Evolutionary conservation across 2,797 vertebrate species (phyloP).

Genomic region (Gobio occitaniae): DNA sequence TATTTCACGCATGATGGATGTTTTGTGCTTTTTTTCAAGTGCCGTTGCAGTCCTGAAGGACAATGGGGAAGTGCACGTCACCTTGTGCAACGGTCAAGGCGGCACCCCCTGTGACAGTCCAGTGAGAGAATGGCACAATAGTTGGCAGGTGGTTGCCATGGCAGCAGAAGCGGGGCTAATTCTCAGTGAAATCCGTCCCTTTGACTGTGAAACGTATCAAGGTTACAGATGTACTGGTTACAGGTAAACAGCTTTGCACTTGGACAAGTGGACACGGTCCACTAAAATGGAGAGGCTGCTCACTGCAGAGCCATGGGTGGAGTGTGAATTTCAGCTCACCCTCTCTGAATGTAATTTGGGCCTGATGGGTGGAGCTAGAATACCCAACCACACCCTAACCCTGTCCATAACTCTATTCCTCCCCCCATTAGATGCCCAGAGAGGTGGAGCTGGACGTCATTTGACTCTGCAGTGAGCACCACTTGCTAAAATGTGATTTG

Average conservation of each 20-base stretch:
- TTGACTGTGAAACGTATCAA: slow-evolving; percentile 76
- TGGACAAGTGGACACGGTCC: background rate
- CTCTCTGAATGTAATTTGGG: too few species aligned
- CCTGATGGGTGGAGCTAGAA: too few species aligned
- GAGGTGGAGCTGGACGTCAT: too few species aligned
- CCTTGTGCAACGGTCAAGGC: slow-evolving; percentile 94
- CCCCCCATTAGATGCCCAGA: too few species aligned
- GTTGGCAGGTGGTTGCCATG: slow-evolving; percentile 94
- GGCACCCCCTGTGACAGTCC: slow-evolving; percentile 90
- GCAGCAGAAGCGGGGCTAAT: slow-evolving; percentile 88
- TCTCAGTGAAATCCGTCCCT: slow-evolving; percentile 82
- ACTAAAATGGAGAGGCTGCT: too few species aligned
- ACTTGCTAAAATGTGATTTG: background rate
- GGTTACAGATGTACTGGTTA: slow-evolving; percentile 93
- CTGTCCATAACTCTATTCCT: too few species aligned
- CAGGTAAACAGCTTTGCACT: slow-evolving; percentile 79
- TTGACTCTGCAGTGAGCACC: too few species aligned
- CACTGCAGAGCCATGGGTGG: too few species aligned
- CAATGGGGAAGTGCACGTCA: slow-evolving; percentile 86
- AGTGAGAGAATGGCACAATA: slow-evolving; percentile 94
- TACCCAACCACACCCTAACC: too few species aligned
- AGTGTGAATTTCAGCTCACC: too few species aligned
- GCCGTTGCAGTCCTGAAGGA: slow-evolving; percentile 83
- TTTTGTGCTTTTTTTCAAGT: slow-evolving; percentile 70
- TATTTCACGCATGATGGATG: background rate